A percentile compares a stretch with the other conserved stretches of the same genome.
These are phyloP conservation scores for Halictus quadricinctus DNA, from an alignment of 2,888 invertebrate genomes.

Conservation along the genomic window DNA sequence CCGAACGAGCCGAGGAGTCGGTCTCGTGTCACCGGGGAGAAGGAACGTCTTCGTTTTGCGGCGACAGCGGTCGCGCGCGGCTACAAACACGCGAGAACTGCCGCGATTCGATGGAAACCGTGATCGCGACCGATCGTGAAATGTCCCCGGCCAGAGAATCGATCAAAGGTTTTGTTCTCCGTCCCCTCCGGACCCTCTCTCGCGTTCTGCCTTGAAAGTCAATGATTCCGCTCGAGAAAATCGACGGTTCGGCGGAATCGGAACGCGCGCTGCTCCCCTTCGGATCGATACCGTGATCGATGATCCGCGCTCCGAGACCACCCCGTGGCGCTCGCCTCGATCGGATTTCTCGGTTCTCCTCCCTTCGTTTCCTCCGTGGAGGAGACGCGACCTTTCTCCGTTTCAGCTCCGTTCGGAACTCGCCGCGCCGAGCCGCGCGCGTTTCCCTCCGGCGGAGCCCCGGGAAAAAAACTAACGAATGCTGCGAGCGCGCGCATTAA, in stretches of 20 bases:
- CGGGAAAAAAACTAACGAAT: slow-evolving; percentile 58
- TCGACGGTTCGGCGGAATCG: not conserved
- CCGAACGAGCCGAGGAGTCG: slow-evolving; percentile 16
- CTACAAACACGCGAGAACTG: slow-evolving; percentile 12
- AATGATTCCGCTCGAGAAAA: not conserved
- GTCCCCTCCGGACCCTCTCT: not conserved
- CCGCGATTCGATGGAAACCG: slow-evolving; percentile 36
- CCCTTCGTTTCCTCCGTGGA: not conserved
- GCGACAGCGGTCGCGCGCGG: slow-evolving; percentile 24
- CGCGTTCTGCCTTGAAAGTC: not conserved
- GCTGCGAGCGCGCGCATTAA: slow-evolving; percentile 70
- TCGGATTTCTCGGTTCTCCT: slow-evolving; percentile 26
- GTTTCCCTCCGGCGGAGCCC: slow-evolving; percentile 39
- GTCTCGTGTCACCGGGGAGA: not conserved
- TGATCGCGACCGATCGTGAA: slow-evolving; percentile 11
- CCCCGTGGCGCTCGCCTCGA: slow-evolving; percentile 53
- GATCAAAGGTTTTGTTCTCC: slow-evolving; percentile 44
- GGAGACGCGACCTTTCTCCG: not conserved
- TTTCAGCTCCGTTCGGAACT: slow-evolving; percentile 17
- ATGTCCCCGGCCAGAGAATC: slow-evolving; percentile 13
- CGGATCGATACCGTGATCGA: slow-evolving; percentile 27
- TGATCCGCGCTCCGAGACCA: slow-evolving; percentile 61
- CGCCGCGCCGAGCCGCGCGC: slow-evolving; percentile 21
- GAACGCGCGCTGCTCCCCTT: not conserved
- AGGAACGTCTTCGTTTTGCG: slow-evolving; percentile 38